Evolutionary conservation across 2,888 invertebrate species (phyloP).

Genomic region (Lepidochrysops patricia): DNA sequence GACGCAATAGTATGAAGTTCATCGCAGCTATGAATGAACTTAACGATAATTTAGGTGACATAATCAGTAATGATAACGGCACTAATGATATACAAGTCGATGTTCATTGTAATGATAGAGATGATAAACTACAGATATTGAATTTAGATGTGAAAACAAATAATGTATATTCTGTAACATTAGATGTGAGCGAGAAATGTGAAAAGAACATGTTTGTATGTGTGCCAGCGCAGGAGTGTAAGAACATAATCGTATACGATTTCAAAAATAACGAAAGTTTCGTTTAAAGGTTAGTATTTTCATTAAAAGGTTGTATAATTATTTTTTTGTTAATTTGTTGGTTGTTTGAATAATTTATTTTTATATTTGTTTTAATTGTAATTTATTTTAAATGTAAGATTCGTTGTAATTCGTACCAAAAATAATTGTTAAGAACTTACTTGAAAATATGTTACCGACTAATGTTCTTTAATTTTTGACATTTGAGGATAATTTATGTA

Average conservation of each 20-base stretch:
- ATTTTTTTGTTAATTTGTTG: not conserved
- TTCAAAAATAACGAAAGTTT: slow-evolving; percentile 68
- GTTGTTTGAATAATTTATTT: not conserved
- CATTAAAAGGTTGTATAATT: slow-evolving; percentile 10
- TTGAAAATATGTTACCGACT: not conserved
- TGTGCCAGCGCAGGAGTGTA: slow-evolving; percentile 55
- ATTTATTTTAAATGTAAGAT: not conserved
- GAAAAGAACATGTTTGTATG: slow-evolving; percentile 62
- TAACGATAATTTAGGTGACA: slow-evolving; percentile 33
- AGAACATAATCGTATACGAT: slow-evolving; percentile 71
- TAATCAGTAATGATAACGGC: slow-evolving; percentile 25
- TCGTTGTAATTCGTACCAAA: not conserved
- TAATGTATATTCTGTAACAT: slow-evolving; percentile 65
- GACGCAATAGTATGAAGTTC: slow-evolving; percentile 67
- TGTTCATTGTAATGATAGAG: slow-evolving; percentile 41
- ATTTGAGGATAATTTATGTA: not conserved
- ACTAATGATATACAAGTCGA: slow-evolving; percentile 38
- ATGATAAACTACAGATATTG: slow-evolving; percentile 70
- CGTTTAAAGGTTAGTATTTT: slow-evolving; percentile 36
- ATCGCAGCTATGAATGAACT: slow-evolving; percentile 57
- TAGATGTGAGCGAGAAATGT: slow-evolving; percentile 55
- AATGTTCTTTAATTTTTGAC: not conserved
- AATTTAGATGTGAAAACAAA: slow-evolving; percentile 68
- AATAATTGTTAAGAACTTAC: not conserved
- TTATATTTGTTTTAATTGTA: slow-evolving; percentile 12